These are phyloP conservation scores for Phymatocera aterrima DNA, from an alignment of 2,888 invertebrate species.

Conservation along the genomic window DNA sequence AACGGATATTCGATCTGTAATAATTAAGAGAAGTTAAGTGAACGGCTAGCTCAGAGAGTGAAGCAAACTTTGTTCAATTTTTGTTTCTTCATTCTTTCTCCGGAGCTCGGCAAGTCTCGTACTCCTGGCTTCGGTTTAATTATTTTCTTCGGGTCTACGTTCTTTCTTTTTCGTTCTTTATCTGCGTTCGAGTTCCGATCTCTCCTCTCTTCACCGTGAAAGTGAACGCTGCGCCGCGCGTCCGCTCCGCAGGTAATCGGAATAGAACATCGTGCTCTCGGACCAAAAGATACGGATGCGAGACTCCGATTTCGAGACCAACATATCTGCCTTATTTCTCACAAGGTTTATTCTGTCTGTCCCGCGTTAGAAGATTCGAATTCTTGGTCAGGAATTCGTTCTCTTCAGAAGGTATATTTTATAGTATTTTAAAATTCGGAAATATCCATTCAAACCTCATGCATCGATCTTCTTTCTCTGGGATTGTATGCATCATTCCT, in stretches of 20 bases:
- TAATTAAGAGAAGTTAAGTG: not conserved
- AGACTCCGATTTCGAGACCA: conserved; percentile 35
- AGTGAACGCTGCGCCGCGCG: not conserved
- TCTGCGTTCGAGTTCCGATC: not conserved
- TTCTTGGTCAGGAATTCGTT: too few species aligned
- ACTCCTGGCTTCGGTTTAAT: conserved; percentile 6
- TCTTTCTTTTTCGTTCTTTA: too few species aligned
- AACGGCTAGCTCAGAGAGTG: not conserved
- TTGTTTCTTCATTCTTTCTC: not conserved
- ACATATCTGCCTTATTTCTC: conserved; percentile 1
- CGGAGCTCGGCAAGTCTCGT: not conserved
- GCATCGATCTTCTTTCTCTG: not conserved
- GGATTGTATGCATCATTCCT: too few species aligned
- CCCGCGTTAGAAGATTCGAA: too few species aligned
- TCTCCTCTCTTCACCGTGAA: conserved; percentile 15
- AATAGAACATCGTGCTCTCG: conserved; percentile 32
- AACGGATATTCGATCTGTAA: not conserved
- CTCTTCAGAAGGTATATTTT: too few species aligned
- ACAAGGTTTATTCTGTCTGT: too few species aligned
- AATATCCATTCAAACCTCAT: not conserved
- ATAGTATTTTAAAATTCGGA: not conserved
- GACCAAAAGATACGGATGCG: conserved; percentile 29
- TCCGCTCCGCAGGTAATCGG: not conserved
- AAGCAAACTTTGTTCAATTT: not conserved
- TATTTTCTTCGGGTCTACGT: conserved; percentile 27